Conservation (phyloP, 2,113 vertebrate species). For the Phyllostomus hastatus region DNA sequence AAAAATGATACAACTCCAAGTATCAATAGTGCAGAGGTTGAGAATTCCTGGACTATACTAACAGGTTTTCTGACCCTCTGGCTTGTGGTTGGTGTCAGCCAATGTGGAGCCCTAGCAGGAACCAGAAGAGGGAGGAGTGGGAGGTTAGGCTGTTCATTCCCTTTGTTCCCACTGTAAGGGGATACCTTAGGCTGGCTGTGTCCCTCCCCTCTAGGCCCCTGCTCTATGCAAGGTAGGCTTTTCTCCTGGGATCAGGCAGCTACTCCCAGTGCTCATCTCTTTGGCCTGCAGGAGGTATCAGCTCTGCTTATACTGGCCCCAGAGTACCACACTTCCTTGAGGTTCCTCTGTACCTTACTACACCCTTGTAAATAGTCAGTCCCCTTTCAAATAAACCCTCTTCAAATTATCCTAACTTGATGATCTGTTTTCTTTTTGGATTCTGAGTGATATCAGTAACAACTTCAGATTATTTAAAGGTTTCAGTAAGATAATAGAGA, state of each 20-base stretch:
- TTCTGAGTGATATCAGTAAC: neutral
- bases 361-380: neutral
- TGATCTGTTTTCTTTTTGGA: neutral
- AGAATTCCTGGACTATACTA: neutral
- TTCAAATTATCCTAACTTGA: neutral
- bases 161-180: neutral
- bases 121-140: neutral
- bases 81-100: neutral
- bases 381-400: conserved; percentile 19
- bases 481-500: neutral
- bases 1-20: neutral
- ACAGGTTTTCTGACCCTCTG: neutral
- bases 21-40: neutral
- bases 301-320: neutral
- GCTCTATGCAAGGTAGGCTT: neutral
- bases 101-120: neutral
- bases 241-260: conserved; percentile 46
- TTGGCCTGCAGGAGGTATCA: neutral
- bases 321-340: neutral
- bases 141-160: neutral
- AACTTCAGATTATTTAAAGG: neutral
- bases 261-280: neutral
- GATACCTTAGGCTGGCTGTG: neutral
- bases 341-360: neutral
- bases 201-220: neutral